phyloP scores from a whole-genome alignment of 2,113 vertebrate genomes.

The Pimephales promelas region DNA sequence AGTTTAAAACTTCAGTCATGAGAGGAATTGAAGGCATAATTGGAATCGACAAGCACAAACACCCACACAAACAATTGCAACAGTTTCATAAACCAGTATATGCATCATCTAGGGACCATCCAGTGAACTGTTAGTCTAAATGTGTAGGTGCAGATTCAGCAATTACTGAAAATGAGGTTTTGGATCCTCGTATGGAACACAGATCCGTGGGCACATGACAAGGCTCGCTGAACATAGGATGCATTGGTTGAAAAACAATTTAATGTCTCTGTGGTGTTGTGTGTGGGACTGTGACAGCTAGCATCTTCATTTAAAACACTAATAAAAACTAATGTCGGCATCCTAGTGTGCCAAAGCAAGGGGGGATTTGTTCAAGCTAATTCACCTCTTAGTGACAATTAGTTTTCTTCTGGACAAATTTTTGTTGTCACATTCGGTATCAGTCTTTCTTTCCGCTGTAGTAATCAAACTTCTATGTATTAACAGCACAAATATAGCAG shows the following conservation, averaged over 20 bases:
- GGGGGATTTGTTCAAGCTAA: background rate
- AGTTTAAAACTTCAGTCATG: background rate
- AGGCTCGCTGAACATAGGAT: background rate
- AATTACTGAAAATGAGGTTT: background rate
- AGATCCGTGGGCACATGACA: background rate
- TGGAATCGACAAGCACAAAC: slow-evolving; percentile 15
- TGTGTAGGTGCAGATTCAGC: background rate
- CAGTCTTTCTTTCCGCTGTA: background rate
- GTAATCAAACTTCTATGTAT: background rate
- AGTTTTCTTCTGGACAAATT: background rate
- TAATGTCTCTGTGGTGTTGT: background rate
- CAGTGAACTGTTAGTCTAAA: background rate
- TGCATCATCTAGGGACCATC: background rate
- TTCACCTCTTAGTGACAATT: background rate
- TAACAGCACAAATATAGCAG: slow-evolving; percentile 2
- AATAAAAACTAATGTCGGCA: no score
- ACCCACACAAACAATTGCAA: slow-evolving; percentile 3
- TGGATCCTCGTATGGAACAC: background rate
- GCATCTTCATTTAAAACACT: background rate
- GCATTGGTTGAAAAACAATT: background rate
- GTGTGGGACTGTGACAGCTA: background rate
- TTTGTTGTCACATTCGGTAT: background rate
- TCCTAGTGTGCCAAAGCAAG: no score
- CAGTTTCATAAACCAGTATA: background rate
- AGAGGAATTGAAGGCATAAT: slow-evolving; percentile 4